These are phyloP conservation scores for Vulpes ferrilata DNA, from an alignment of 2,113 vertebrate genomes.

Conservation along the genomic window DNA sequence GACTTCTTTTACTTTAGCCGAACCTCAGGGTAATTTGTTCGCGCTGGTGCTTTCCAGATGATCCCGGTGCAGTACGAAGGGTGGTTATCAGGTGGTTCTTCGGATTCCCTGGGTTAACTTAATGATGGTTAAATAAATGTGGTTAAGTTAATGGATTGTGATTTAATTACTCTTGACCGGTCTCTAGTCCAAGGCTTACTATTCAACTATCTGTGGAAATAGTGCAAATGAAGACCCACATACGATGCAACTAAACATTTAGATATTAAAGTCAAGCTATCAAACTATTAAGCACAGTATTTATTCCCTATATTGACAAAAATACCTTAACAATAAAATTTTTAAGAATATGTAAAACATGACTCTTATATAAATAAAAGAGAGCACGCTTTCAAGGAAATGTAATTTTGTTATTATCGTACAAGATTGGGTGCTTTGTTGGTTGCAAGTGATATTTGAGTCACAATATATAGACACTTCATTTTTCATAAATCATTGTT, in stretches of 20 bases:
- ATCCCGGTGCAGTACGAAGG: not conserved
- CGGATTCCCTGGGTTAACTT: not conserved
- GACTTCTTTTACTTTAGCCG: not conserved
- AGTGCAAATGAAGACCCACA: not conserved
- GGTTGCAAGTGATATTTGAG: not conserved
- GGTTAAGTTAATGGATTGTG: not conserved
- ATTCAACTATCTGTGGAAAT: not conserved
- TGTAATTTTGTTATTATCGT: not conserved
- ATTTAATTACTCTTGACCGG: not conserved
- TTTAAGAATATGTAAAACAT: not conserved
- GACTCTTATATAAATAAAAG: not conserved
- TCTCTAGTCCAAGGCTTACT: not conserved
- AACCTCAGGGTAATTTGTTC: not conserved
- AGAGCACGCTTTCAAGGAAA: not conserved
- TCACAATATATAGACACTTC: not conserved
- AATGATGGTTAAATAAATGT: not conserved
- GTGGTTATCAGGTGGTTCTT: not conserved
- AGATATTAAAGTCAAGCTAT: not conserved
- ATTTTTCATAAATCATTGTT: conserved; percentile 5
- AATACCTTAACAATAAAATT: not conserved
- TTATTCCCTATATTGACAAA: not conserved
- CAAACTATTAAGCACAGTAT: not conserved
- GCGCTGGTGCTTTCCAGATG: not conserved
- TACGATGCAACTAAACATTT: not conserved
- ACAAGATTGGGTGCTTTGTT: not conserved